Evolutionary conservation across 2,113 vertebrate species (phyloP).

Genomic region (Hipposideros armiger): DNA sequence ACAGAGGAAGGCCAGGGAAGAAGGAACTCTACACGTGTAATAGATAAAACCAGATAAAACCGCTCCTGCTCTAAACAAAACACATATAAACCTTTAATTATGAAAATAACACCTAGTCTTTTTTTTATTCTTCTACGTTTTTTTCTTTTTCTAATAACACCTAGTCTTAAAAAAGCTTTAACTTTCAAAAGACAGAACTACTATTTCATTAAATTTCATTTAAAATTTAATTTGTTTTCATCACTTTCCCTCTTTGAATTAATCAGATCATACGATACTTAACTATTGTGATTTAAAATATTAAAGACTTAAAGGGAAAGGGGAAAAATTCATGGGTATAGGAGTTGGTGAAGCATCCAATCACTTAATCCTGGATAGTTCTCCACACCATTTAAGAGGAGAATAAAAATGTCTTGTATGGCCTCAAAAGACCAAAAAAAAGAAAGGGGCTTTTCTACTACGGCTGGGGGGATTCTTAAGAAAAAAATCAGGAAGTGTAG

Average conservation of each 20-base stretch:
- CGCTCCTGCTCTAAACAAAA: not conserved
- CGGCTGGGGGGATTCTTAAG: not conserved
- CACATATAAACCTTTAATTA: not conserved
- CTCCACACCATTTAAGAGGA: not conserved
- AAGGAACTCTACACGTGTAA: not conserved
- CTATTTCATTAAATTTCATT: not conserved
- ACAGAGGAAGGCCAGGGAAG: not conserved
- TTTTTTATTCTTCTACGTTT: no score
- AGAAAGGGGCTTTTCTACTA: conserved; percentile 7
- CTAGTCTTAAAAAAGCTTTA: not conserved
- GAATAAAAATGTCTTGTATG: not conserved
- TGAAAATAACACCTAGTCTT: not conserved
- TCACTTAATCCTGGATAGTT: conserved; percentile 1
- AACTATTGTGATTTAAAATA: conserved; percentile 34
- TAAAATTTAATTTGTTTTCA: not conserved
- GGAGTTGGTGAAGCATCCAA: not conserved
- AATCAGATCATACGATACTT: conserved; percentile 25
- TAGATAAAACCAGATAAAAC: not conserved
- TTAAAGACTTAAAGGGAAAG: not conserved
- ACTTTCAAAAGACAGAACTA: not conserved
- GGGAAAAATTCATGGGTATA: not conserved
- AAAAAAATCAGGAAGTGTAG: not conserved
- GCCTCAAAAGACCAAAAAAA: not conserved
- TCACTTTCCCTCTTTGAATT: not conserved
- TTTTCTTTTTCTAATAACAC: not conserved